These are phyloP conservation scores for Oxytorus armatus DNA, from an alignment of 2,888 invertebrate genomes.

Conservation along the genomic window DNA sequence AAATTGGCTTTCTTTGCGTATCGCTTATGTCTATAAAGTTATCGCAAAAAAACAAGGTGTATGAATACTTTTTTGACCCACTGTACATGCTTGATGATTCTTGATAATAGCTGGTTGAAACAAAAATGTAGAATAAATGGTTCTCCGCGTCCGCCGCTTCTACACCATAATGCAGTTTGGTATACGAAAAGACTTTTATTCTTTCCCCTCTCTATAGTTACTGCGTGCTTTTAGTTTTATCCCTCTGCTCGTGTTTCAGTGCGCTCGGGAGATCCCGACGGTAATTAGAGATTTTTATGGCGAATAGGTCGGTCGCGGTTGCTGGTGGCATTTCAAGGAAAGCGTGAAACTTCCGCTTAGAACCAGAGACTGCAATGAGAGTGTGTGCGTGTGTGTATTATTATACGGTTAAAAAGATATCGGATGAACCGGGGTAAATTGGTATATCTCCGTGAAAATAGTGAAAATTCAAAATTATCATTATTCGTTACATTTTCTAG, in stretches of 20 bases:
- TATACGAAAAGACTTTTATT: constrained; percentile 10
- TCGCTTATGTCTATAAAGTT: too few relatives aligned
- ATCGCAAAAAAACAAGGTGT: too few relatives aligned
- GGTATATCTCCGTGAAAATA: too few relatives aligned
- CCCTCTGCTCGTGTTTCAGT: constrained; percentile 16
- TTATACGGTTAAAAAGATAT: neutral
- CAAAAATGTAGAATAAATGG: constrained; percentile 38
- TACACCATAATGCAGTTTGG: constrained; percentile 6
- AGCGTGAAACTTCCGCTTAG: neutral
- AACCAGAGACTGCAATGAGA: neutral
- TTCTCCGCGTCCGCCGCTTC: constrained; percentile 35
- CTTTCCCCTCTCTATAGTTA: constrained; percentile 11
- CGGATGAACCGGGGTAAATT: neutral
- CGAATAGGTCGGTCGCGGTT: constrained; percentile 32
- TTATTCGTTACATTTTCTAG: too few relatives aligned
- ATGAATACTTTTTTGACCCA: too few relatives aligned
- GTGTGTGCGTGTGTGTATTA: neutral
- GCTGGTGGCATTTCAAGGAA: constrained; percentile 19
- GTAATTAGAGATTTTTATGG: constrained; percentile 67
- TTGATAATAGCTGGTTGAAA: constrained; percentile 24
- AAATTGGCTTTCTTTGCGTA: too few relatives aligned
- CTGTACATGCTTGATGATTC: constrained; percentile 22
- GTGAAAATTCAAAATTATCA: too few relatives aligned
- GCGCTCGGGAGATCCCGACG: constrained; percentile 52
- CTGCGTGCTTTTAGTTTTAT: neutral